Evolutionary conservation across 2,888 invertebrate genomes (phyloP).

Genomic region (Drosophila kambysellisi): DNA sequence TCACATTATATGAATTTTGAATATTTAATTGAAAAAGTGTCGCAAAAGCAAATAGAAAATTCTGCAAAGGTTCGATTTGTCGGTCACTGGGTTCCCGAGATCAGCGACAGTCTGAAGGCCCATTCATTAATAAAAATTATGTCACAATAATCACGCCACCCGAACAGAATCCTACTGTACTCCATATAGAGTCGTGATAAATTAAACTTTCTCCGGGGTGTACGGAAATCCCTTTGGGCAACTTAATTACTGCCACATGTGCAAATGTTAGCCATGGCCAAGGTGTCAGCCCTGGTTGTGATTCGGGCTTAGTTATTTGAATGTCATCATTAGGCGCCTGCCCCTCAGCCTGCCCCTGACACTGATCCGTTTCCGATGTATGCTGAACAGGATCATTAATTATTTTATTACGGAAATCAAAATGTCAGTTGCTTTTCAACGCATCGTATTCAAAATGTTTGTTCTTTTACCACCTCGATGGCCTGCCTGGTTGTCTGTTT

Average conservation of each 20-base stretch:
- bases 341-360: conserved; percentile 24
- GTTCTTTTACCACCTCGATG: conserved; percentile 26
- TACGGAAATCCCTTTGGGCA: conserved; percentile 52
- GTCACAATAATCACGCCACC: conserved; percentile 80
- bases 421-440: conserved; percentile 79
- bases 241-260: conserved; percentile 54
- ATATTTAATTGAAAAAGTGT: conserved; percentile 74
- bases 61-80: conserved; percentile 63
- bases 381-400: conserved; percentile 67
- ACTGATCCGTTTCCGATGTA: conserved; percentile 69
- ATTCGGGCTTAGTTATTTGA: conserved; percentile 58
- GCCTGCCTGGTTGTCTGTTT: not conserved
- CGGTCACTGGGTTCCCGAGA: conserved; percentile 72
- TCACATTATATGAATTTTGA: conserved; percentile 77
- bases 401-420: conserved; percentile 82
- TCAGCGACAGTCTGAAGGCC: not conserved
- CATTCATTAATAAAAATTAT: conserved; percentile 81
- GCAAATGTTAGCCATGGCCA: conserved; percentile 22
- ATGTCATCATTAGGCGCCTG: conserved; percentile 77
- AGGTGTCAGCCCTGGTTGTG: conserved; percentile 19
- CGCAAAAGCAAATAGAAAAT: conserved; percentile 52
- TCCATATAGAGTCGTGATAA: conserved; percentile 51
- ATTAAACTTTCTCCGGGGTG: conserved; percentile 58
- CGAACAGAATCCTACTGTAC: conserved; percentile 10
- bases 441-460: conserved; percentile 65